Evolutionary conservation across 2,888 invertebrate genomes (phyloP).

Genomic region (Orchesellides sinensis): DNA sequence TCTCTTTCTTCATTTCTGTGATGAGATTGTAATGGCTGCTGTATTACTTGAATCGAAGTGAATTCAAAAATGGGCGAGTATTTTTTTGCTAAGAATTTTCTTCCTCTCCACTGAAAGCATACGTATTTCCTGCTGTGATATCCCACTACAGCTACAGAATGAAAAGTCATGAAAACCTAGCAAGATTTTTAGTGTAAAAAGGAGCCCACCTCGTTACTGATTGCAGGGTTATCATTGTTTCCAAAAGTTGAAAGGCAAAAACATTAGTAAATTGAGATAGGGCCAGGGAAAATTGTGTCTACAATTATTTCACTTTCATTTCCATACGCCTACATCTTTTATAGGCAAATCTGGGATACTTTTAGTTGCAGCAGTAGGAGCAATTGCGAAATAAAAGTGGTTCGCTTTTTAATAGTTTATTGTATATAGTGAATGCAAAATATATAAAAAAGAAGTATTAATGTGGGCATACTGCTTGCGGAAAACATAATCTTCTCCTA

Average conservation of each 20-base stretch:
- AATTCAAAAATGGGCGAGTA: background rate
- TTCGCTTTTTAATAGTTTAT: conserved; percentile 28
- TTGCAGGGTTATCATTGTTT: conserved; percentile 9
- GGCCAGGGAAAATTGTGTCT: conserved; percentile 5
- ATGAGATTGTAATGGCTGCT: background rate
- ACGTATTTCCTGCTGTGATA: too few species aligned
- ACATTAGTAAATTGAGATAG: background rate
- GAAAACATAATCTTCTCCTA: too few species aligned
- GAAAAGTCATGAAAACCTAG: too few species aligned
- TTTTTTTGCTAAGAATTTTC: too few species aligned
- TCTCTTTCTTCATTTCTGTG: background rate
- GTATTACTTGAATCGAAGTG: background rate
- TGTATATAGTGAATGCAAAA: conserved; percentile 9
- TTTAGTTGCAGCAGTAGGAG: background rate
- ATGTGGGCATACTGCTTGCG: too few species aligned
- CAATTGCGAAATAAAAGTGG: conserved; percentile 2
- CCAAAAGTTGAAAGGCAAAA: conserved; percentile 12
- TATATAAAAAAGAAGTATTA: background rate
- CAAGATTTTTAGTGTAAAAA: too few species aligned
- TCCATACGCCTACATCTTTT: background rate
- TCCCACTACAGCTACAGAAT: too few species aligned
- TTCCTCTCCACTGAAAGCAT: too few species aligned
- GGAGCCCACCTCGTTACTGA: too few species aligned
- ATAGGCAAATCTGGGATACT: background rate
- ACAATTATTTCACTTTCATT: background rate